phyloP scores from a whole-genome alignment of 2,797 vertebrate species.

The Poecile montanus region DNA sequence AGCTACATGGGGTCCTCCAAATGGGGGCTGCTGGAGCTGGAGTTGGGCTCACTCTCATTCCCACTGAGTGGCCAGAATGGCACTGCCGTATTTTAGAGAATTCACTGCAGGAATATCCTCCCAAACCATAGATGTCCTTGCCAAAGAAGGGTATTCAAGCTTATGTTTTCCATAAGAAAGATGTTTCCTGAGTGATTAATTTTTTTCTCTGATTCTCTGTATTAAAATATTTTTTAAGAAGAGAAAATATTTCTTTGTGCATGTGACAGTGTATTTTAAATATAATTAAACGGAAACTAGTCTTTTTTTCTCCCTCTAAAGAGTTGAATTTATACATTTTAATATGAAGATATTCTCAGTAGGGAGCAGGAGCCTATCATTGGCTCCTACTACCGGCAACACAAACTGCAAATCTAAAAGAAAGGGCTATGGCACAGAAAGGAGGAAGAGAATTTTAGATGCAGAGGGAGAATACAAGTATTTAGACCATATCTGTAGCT shows the following conservation, averaged over 20 bases:
- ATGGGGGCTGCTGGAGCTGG: neutral
- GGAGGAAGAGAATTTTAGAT: conserved; percentile 66
- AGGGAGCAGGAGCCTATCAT: conserved; percentile 72
- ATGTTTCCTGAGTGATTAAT: conserved; percentile 8
- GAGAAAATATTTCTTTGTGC: neutral
- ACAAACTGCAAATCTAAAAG: conserved; percentile 73
- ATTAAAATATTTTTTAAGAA: neutral
- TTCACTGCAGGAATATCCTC: conserved; percentile 38
- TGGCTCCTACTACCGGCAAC: conserved; percentile 72
- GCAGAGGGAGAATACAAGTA: conserved; percentile 62
- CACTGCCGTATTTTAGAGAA: neutral
- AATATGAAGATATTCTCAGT: conserved; percentile 75
- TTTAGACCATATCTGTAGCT: conserved; percentile 65
- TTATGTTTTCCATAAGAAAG: conserved; percentile 62
- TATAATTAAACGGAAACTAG: conserved; percentile 69
- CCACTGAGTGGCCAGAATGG: neutral
- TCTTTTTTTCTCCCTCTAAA: conserved; percentile 40
- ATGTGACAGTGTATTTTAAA: conserved; percentile 48
- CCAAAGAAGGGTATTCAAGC: conserved; percentile 41
- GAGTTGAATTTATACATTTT: conserved; percentile 76
- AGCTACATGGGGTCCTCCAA: neutral
- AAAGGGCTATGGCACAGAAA: conserved; percentile 47
- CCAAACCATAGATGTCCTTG: conserved; percentile 29
- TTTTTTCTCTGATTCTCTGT: neutral
- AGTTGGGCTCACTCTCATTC: neutral